Evolutionary conservation across 2,113 vertebrate species (phyloP), one percentile per base, ranked within the genome.

Genomic region (Tapirus terrestris): DNA sequence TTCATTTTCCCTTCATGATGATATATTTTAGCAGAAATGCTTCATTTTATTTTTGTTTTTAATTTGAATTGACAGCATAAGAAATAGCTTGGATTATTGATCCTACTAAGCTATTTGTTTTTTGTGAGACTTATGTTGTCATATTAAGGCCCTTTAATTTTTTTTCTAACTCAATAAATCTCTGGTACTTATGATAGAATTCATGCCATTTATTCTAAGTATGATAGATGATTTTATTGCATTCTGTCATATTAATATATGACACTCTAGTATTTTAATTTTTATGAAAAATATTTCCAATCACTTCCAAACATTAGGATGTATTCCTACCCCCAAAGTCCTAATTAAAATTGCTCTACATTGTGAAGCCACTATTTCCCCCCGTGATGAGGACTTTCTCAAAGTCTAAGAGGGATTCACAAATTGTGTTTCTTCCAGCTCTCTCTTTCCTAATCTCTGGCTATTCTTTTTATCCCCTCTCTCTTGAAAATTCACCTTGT

Each of bases 41-140:
- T 94, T 97, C 18, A 25, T 90, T 94, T 90, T 68, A 53, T 85
- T 94, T 83, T 88, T 81, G 33, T 89, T 97, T 96, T 94, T 96
- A 91, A 96, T 97, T 92, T 95, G 21, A 92, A 81, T 36, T 79
- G 72, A 67, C 20, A 97, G 61, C 53, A 97, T 72, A 68, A 85
- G 96, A 92, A 91, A 81, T 86, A 89, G 17, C 8, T 95, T 94
- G 70, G 51, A 93, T 91, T 79, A 33, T 75, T 63, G 77, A 58
- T 92, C 31, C 65, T 72, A 61, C 0, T 68, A 75, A 43, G 18
- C 87, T 96, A 73, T 79, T 96, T 96, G 18, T 96, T 85, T 73
- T 98, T 18, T 87, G 8, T 94, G 70, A 91, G 56, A 53, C 56
- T 36, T 97, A 60, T 20, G n/a, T 90, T 84, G 45, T 84, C 45